phyloP scores from a whole-genome alignment of 2,888 invertebrate genomes.

The Ectropis crepuscularia region DNA sequence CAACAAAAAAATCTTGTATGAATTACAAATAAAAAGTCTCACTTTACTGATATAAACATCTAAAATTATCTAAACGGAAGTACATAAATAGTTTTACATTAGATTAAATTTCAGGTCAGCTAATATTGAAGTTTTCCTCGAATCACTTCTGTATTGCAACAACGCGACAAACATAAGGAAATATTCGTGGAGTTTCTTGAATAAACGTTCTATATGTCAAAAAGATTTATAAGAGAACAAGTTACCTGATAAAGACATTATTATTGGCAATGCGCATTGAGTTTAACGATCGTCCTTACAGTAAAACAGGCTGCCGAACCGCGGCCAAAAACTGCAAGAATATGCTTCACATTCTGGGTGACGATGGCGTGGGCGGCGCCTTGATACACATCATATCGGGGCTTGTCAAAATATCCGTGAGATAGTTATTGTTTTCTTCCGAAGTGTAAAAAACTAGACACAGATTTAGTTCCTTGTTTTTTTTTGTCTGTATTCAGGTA shows the following conservation, averaged over 20 bases:
- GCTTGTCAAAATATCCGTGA: slow-evolving; percentile 26
- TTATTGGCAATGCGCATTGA: slow-evolving; percentile 6
- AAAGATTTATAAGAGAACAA: not conserved
- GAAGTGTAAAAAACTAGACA: slow-evolving; percentile 51
- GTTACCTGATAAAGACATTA: not conserved
- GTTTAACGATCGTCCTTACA: slow-evolving; percentile 32
- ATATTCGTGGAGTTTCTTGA: too few species aligned
- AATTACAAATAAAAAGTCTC: too few species aligned
- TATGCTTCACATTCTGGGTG: slow-evolving; percentile 19
- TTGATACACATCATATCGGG: slow-evolving; percentile 31
- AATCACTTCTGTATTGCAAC: too few species aligned
- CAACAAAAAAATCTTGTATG: too few species aligned
- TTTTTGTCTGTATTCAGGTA: slow-evolving; percentile 33
- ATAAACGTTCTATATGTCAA: too few species aligned
- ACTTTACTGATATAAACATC: too few species aligned
- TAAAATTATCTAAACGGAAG: too few species aligned
- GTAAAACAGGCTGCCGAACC: slow-evolving; percentile 3
- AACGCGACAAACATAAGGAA: too few species aligned
- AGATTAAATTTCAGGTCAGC: too few species aligned
- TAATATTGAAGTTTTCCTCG: too few species aligned
- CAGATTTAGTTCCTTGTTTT: slow-evolving; percentile 50
- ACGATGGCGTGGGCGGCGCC: slow-evolving; percentile 34
- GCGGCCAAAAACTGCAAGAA: slow-evolving; percentile 12
- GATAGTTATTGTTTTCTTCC: slow-evolving; percentile 35
- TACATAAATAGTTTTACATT: too few species aligned